phyloP scores from a whole-genome alignment of 1,140 invertebrate genomes.

The Schlechtendalia chinensis region DNA sequence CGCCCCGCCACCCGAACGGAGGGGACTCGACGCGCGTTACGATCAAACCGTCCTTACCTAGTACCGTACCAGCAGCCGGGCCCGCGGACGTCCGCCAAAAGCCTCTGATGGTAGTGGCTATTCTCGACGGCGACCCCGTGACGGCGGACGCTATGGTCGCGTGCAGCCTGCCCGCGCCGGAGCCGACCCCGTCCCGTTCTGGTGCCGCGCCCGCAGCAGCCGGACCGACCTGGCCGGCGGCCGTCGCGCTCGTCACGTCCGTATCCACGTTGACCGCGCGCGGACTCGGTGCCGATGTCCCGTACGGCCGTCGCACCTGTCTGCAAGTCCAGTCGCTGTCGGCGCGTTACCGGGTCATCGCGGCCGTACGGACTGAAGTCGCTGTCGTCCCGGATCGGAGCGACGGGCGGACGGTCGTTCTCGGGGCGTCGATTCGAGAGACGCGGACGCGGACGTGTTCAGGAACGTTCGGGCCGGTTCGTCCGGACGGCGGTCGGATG shows the following conservation, averaged over 20 bases:
- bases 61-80: conserved; percentile 34
- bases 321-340: neutral
- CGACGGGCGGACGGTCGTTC: too few species aligned
- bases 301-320: neutral
- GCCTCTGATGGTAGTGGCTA: conserved; percentile 62
- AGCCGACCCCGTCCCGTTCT: conserved; percentile 15
- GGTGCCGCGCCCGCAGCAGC: conserved; percentile 44
- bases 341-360: too few species aligned
- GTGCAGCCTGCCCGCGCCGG: conserved; percentile 43
- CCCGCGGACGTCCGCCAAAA: conserved; percentile 53
- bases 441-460: too few species aligned
- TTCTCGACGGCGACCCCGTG: conserved; percentile 60
- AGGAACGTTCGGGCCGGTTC: too few species aligned
- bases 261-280: conserved; percentile 41
- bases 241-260: conserved; percentile 31
- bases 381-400: too few species aligned
- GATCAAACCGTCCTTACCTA: conserved; percentile 3
- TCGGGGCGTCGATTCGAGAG: too few species aligned
- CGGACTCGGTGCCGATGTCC: neutral
- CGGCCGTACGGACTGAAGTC: too few species aligned
- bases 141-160: conserved; percentile 56
- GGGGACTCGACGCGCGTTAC: too few species aligned
- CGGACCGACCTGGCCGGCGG: conserved; percentile 50
- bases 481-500: too few species aligned
- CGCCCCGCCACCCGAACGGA: too few species aligned